Evolutionary conservation across 2,113 vertebrate species (phyloP), one percentile per base, ranked within the genome.

Genomic region (Lycocorax pyrrhopterus): DNA sequence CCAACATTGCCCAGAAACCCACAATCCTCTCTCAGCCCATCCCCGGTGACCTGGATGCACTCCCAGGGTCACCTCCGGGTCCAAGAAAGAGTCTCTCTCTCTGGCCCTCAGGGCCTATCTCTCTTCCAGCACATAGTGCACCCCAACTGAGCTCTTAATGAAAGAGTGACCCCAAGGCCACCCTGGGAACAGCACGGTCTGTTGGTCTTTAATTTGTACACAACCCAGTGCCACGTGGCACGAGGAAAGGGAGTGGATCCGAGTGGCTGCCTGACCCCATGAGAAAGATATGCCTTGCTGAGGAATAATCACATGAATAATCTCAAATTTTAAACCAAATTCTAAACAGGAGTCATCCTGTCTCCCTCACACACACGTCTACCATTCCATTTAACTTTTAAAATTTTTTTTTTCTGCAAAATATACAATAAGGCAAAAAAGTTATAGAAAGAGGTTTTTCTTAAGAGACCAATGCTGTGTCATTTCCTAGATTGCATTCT

Each of bases 221-320:
- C 1, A 6, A 23, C 22, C 53, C n/a, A 18, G 30, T 0, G 2
- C 47, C 16, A 21, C 0, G 0, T 3, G 8, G 71, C 49, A 59
- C 0, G 0, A 64, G 76, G 53, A 69, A 32, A 9, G 23, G 55
- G 32, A 80, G 21, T 6, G 41, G 39, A 16, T 33, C 58, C 1
- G 0, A 56, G 49, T 16, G 17, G 30, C 27, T 53, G 5, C 41
- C 25, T 30, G 29, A n/a, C n/a, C 8, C 30, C 20, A 4, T 4
- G 25, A 68, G 64, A 74, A 64, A 69, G 32, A 22, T 30, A 20
- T 3, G 1, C 12, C 26, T 56, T 84, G 30, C 47, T 78, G 51
- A 66, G 59, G 22, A 60, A 44, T 27, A 37, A 39, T 14, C 27
- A 41, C 19, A 33, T 32, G 16, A 59, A 59, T 53, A 71, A 25